Conservation (phyloP, 64 coral and sea anemone species). For the Montipora sp. region DNA sequence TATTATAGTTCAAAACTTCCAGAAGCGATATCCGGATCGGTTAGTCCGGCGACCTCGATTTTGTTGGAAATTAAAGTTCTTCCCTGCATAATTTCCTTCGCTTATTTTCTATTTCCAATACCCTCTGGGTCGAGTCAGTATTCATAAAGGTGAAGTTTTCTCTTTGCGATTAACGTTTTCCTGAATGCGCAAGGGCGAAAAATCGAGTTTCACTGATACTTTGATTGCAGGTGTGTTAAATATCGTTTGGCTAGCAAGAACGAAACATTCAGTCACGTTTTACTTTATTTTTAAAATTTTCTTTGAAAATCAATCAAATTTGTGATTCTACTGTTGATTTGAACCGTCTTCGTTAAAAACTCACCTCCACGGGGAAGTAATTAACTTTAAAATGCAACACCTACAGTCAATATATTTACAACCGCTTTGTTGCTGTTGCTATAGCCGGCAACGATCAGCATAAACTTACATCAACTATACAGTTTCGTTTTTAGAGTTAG, state of each 20-base stretch:
- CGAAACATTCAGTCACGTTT: not conserved
- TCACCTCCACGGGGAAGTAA: not conserved
- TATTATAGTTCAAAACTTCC: no score
- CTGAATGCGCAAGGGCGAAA: not conserved
- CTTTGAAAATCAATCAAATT: not conserved
- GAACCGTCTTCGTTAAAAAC: not conserved
- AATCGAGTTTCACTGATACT: not conserved
- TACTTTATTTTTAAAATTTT: not conserved
- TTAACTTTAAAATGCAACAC: conserved; percentile 18
- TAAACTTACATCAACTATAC: not conserved
- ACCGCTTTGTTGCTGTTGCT: not conserved
- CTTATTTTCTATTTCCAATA: not conserved
- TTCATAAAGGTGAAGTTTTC: no score
- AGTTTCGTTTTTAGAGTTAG: no score
- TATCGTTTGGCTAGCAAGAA: not conserved
- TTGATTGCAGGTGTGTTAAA: not conserved
- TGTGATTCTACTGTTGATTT: not conserved
- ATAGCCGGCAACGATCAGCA: not conserved
- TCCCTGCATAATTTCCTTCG: no score
- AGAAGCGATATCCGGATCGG: no score
- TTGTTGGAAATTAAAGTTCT: no score
- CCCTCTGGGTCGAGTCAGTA: no score
- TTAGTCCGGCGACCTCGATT: no score
- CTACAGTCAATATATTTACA: conserved; percentile 4
- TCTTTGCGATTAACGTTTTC: not conserved